A percentile compares a stretch with the other conserved stretches of the same genome.
Evolutionary conservation across 92 coral and sea anemone genomes (phyloP).

Genomic region (Chrysogorgia sp.): DNA sequence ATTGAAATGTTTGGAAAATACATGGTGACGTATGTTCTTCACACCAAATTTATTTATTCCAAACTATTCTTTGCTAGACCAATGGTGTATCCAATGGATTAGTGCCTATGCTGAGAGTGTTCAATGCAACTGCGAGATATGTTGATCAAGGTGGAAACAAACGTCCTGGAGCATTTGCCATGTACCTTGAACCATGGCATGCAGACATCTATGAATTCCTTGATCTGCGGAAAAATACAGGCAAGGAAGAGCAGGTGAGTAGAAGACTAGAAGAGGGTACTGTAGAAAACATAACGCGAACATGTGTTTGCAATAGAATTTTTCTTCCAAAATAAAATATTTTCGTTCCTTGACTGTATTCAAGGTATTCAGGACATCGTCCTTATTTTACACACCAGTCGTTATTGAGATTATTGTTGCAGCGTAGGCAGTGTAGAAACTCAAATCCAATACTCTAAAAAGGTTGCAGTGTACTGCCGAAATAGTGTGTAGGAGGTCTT

Average conservation of each 20-base stretch:
- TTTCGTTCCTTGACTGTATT: too few relatives aligned
- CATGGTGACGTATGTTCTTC: too few relatives aligned
- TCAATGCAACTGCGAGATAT: constrained; percentile 90
- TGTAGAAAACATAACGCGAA: not conserved
- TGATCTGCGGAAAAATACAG: constrained; percentile 93
- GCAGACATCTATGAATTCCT: constrained; percentile 84
- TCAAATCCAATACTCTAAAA: too few relatives aligned
- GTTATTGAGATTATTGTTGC: too few relatives aligned
- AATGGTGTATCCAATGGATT: constrained; percentile 94
- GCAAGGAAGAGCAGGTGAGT: constrained; percentile 91
- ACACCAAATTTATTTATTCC: not conserved
- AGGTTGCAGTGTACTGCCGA: too few relatives aligned
- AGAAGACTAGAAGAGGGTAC: not conserved
- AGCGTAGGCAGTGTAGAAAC: too few relatives aligned
- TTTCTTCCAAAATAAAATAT: too few relatives aligned
- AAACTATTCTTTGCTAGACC: constrained; percentile 56
- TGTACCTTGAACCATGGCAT: constrained; percentile 97
- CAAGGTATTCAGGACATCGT: too few relatives aligned
- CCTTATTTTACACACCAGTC: too few relatives aligned
- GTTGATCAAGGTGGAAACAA: constrained; percentile 99
- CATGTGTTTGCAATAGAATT: too few relatives aligned
- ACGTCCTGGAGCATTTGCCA: constrained; percentile 96
- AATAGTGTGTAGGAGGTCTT: too few relatives aligned
- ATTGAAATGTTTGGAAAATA: too few relatives aligned
- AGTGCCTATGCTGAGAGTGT: constrained; percentile 93